Evolutionary conservation across 1,140 invertebrate genomes (phyloP), one percentile per base, ranked within the genome.

Genomic region (Drosophila parabipectinata): DNA sequence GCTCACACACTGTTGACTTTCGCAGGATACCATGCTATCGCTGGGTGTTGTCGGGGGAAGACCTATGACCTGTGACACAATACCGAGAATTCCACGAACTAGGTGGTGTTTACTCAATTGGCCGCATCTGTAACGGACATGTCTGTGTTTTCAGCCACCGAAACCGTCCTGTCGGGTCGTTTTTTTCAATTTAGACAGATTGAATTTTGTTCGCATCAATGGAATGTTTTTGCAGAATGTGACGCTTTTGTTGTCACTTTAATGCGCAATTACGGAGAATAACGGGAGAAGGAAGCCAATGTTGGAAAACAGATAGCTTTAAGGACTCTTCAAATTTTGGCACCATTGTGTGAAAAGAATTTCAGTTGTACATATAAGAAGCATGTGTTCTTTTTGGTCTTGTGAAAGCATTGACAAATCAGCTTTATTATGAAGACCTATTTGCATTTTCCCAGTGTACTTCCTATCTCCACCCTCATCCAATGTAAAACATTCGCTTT

Each of bases 181-280:
- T 67, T 24, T 15, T 3, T 18, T 37, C 12, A 21, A 34, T 34
- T 60, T 18, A 26, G 21, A 64, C 48, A 44, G 26, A 45, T 54
- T 47, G 6, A 21, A 45, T 7, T 34, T 53, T 66, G 28, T 14
- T 21, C 28, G 47, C 34, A 21, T 26, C 55, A 44, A 41, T 39
- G 10, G 15, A 34, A 28, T 9, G 8, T 30, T n/a, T n/a, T 37
- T 10, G 10, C 14, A 37, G 48, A 39, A 58, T 18, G 32, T 18
- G 30, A 41, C 12, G 68, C 47, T 52, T 56, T 77, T 77, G 79
- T 77, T 73, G 50, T 69, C 50, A 26, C 37, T 63, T 63, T 79
- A 62, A 74, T 67, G 56, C 53, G 34, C 50, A 77, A 66, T 72
- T 66, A 54, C 24, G 3, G 51, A 9, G 2, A n/a, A 14, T 21